Percentiles rank a stretch among this genome's conserved stretches.
Evolutionary conservation across 2,888 invertebrate genomes (phyloP).

Genomic region (Petrolisthes manimaculis): DNA sequence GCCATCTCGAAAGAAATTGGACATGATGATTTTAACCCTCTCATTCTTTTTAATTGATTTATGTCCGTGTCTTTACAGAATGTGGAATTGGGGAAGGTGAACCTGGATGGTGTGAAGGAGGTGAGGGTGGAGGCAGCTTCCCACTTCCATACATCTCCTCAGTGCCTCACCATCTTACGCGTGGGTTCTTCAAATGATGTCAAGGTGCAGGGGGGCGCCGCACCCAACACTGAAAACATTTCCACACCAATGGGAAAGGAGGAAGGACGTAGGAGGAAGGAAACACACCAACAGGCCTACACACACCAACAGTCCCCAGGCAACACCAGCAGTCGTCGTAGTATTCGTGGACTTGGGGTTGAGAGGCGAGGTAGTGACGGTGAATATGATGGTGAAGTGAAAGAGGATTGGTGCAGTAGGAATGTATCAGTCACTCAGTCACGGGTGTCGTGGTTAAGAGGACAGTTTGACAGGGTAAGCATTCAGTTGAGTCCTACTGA

Average conservation of each 20-base stretch:
- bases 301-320: no score
- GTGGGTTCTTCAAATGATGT: background rate
- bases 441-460: constrained; percentile 13
- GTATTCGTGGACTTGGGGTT: background rate
- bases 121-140: constrained; percentile 1
- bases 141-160: background rate
- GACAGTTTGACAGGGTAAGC: constrained; percentile 11
- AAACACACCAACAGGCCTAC: no score
- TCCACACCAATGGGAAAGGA: no score
- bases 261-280: no score
- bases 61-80: no score
- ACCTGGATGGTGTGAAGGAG: background rate
- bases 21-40: no score
- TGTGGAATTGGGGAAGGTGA: background rate
- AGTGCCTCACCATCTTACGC: background rate
- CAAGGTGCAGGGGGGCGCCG: no score
- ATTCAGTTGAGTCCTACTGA: constrained; percentile 17
- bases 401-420: background rate
- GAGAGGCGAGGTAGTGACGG: background rate
- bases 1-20: no score
- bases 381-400: background rate
- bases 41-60: no score
- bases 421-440: constrained; percentile 39
- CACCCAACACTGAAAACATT: no score
- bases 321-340: no score